These are phyloP conservation scores for Palloptera scutellata DNA, from an alignment of 2,888 invertebrate species.

Conservation along the genomic window DNA sequence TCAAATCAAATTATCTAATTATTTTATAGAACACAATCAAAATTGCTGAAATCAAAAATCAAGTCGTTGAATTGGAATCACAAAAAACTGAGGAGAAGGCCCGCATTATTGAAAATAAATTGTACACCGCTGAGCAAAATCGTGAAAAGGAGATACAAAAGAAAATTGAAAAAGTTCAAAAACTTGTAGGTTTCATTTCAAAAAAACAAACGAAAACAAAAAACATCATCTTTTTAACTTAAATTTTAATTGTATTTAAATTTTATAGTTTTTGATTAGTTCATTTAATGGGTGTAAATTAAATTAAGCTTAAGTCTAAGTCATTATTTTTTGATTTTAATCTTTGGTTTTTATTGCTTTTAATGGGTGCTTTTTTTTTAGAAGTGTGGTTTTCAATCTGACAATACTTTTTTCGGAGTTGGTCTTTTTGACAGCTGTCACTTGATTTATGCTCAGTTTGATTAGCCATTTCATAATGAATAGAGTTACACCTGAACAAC, in stretches of 20 bases:
- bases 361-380: no score
- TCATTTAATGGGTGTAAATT: background rate
- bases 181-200: constrained; percentile 74
- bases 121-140: constrained; percentile 82
- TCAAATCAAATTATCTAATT: no score
- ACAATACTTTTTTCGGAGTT: no score
- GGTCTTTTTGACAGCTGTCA: no score
- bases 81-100: constrained; percentile 74
- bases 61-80: constrained; percentile 68
- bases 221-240: background rate
- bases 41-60: constrained; percentile 74
- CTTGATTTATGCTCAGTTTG: no score
- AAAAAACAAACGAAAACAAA: background rate
- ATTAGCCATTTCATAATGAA: no score
- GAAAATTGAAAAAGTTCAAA: constrained; percentile 84
- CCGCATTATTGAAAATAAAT: constrained; percentile 76
- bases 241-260: no score
- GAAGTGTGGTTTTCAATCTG: no score
- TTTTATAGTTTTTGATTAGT: no score
- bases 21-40: constrained; percentile 70
- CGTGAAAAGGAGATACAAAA: constrained; percentile 85
- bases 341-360: background rate
- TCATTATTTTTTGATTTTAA: background rate
- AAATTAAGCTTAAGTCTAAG: background rate
- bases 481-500: no score